Evolutionary conservation across 2,888 invertebrate genomes (phyloP).

Genomic region (Trilocha varians): DNA sequence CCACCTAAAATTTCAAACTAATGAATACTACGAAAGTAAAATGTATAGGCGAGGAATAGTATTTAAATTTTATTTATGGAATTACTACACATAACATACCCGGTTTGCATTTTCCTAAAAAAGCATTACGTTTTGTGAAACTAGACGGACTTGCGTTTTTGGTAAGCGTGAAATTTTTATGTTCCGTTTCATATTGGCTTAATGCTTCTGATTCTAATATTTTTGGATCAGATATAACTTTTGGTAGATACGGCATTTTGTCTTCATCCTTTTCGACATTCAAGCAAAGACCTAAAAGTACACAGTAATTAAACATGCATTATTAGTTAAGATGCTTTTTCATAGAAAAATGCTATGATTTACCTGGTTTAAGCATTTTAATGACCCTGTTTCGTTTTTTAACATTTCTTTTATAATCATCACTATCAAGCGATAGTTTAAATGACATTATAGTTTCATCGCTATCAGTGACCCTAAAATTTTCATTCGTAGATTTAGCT

Average conservation of each 20-base stretch:
- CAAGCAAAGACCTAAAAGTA: conserved; percentile 37
- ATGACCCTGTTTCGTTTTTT: conserved; percentile 33
- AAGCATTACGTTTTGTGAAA: conserved; percentile 20
- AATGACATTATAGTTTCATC: conserved; percentile 58
- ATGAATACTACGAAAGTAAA: too few relatives aligned
- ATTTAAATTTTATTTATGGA: neutral
- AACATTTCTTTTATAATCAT: conserved; percentile 24
- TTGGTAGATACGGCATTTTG: conserved; percentile 28
- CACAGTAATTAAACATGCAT: neutral
- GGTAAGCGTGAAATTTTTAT: conserved; percentile 15
- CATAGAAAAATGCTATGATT: neutral
- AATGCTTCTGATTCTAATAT: neutral
- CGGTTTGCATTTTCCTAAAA: conserved; percentile 57
- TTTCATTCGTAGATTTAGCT: conserved; percentile 23
- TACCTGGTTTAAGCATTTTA: conserved; percentile 29
- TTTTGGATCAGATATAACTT: neutral
- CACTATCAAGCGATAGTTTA: conserved; percentile 42
- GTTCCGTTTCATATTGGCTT: conserved; percentile 3
- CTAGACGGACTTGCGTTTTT: conserved; percentile 18
- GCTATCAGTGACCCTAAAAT: conserved; percentile 40
- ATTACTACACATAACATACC: conserved; percentile 24
- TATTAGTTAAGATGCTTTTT: too few relatives aligned
- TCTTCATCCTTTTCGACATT: conserved; percentile 35
- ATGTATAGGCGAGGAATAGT: too few relatives aligned
- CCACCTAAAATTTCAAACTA: conserved; percentile 37